phyloP scores from a whole-genome alignment of 2,888 invertebrate genomes.

The Entomobrya proxima region DNA sequence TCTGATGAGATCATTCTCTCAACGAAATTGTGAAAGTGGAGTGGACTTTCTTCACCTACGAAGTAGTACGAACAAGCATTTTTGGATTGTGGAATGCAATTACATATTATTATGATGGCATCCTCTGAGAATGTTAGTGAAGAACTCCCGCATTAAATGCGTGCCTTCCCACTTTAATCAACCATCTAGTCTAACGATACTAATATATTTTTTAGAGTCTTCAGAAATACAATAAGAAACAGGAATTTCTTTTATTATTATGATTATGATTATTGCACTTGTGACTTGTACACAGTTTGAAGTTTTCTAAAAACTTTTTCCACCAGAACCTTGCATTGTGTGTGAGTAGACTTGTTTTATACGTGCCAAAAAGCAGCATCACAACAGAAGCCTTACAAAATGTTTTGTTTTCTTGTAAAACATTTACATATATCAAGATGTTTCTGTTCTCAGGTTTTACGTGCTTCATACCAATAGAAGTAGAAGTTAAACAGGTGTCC shows the following conservation, averaged over 20 bases:
- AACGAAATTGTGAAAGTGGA: background rate
- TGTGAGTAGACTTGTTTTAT: too few species aligned
- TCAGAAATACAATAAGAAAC: background rate
- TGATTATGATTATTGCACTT: conserved; percentile 59
- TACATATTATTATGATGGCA: conserved; percentile 1
- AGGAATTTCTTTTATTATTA: conserved; percentile 51
- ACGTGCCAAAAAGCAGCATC: too few species aligned
- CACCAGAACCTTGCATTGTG: too few species aligned
- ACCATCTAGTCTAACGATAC: conserved; percentile 48
- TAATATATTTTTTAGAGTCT: background rate
- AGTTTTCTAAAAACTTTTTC: background rate
- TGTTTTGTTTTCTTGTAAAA: too few species aligned
- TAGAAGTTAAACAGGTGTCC: too few species aligned
- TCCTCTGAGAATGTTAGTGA: too few species aligned
- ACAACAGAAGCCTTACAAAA: too few species aligned
- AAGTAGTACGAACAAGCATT: conserved; percentile 3
- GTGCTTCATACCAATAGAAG: too few species aligned
- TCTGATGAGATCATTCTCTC: background rate
- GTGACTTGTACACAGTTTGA: background rate
- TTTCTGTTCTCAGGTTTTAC: too few species aligned
- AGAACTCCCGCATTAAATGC: conserved; percentile 48
- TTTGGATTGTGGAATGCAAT: conserved; percentile 51
- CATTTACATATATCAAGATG: too few species aligned
- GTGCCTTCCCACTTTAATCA: conserved; percentile 42
- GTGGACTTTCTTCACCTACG: background rate